Percentiles rank a stretch among this genome's conserved stretches.
Conservation (phyloP, 2,797 vertebrate genomes). For the Benthosema pterotum region DNA sequence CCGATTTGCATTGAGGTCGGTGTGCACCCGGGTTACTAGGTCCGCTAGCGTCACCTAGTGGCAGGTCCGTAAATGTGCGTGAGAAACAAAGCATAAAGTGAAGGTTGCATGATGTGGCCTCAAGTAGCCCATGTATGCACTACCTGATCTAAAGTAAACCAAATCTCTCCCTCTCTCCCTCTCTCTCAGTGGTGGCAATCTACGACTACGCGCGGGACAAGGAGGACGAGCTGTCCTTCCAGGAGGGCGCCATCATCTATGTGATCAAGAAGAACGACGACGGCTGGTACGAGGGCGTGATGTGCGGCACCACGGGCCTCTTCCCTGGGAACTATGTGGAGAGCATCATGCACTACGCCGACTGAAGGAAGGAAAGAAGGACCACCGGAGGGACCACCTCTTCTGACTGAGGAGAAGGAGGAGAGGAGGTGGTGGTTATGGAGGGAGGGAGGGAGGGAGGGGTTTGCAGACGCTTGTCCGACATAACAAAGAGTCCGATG, state of each 20-base stretch:
- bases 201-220: slow-evolving; percentile 98
- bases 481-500: no score
- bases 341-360: slow-evolving; percentile 99
- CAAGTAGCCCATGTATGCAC: no score
- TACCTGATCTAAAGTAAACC: background rate
- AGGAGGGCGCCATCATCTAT: slow-evolving; percentile 98
- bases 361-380: slow-evolving; percentile 82
- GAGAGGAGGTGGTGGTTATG: slow-evolving; percentile 15
- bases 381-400: slow-evolving; percentile 40
- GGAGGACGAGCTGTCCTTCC: slow-evolving; percentile 98
- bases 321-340: slow-evolving; percentile 99
- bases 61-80: no score
- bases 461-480: no score
- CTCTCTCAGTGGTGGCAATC: slow-evolving; percentile 93
- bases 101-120: no score
- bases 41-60: no score
- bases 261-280: slow-evolving; percentile 99
- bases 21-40: no score
- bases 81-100: no score
- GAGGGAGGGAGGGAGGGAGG: slow-evolving; percentile 29
- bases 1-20: no score
- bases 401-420: slow-evolving; percentile 5
- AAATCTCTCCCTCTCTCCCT: background rate
- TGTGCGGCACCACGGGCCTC: slow-evolving; percentile 96
- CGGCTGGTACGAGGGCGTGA: slow-evolving; percentile 97